Evolutionary conservation across 2,888 invertebrate genomes (phyloP).

Genomic region (Resseliella maxima): DNA sequence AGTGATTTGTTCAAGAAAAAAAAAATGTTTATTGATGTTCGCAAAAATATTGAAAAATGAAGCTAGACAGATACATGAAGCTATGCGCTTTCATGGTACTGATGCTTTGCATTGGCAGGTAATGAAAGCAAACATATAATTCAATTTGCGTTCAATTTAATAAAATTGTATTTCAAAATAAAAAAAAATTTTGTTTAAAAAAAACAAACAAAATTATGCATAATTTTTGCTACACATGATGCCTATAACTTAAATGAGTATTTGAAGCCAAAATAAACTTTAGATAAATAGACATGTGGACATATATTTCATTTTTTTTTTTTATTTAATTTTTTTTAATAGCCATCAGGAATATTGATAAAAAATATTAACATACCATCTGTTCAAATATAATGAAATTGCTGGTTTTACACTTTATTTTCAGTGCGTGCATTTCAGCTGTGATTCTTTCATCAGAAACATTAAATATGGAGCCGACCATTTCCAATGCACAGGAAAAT

Average conservation of each 20-base stretch:
- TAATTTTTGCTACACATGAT: too few species aligned
- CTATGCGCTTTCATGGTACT: not conserved
- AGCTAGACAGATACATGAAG: not conserved
- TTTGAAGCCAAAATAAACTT: too few species aligned
- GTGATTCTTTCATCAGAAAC: constrained; percentile 21
- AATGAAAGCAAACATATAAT: not conserved
- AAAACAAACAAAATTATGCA: too few species aligned
- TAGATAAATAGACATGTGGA: too few species aligned
- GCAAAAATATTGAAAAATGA: not conserved
- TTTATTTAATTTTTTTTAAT: too few species aligned
- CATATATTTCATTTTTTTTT: too few species aligned
- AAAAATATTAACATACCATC: too few species aligned
- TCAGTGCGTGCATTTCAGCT: not conserved
- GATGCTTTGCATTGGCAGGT: constrained; percentile 11
- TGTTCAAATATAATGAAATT: too few species aligned
- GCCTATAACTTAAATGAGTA: too few species aligned
- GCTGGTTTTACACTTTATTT: not conserved
- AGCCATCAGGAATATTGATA: too few species aligned
- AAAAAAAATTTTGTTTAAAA: not conserved
- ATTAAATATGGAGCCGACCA: not conserved
- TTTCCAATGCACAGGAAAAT: not conserved
- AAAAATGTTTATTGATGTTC: not conserved
- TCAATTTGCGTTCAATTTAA: not conserved
- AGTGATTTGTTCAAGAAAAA: not conserved
- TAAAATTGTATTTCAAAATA: not conserved